Evolutionary conservation across 35 echinoderm and acorn worm species (phyloP).

Genomic region (Apostichopus californicus): DNA sequence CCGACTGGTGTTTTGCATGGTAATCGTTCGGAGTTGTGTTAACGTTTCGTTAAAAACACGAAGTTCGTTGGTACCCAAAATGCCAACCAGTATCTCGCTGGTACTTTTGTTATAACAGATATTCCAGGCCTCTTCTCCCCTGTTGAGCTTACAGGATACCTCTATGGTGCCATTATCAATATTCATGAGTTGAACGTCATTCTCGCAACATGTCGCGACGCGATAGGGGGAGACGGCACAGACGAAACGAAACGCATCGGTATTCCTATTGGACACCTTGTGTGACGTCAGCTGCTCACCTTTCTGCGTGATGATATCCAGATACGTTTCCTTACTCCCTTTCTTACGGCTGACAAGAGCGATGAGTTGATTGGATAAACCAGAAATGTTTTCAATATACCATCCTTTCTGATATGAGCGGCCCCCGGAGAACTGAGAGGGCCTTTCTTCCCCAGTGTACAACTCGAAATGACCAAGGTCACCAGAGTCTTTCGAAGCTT

Average conservation of each 20-base stretch:
- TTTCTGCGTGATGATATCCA: constrained; percentile 12
- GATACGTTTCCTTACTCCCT: constrained; percentile 2
- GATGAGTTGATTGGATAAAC: constrained; percentile 2
- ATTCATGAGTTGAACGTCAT: constrained; percentile 16
- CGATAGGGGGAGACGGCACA: not conserved
- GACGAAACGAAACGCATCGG: constrained; percentile 22
- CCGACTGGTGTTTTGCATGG: not conserved
- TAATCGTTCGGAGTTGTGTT: not conserved
- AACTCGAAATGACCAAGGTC: not conserved
- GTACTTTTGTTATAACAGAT: constrained; percentile 12
- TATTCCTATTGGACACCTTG: not conserved
- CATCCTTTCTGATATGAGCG: constrained; percentile 29
- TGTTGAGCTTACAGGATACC: not conserved
- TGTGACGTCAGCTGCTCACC: constrained; percentile 12
- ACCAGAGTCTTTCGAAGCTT: not conserved
- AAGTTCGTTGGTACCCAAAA: constrained; percentile 38
- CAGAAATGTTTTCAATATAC: constrained; percentile 20
- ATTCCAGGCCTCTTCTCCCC: constrained; percentile 36
- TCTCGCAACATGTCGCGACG: constrained; percentile 15
- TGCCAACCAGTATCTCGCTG: constrained; percentile 10
- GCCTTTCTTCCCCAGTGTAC: not conserved
- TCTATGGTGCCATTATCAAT: constrained; percentile 22
- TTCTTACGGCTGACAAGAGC: constrained; percentile 11
- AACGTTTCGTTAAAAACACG: constrained; percentile 1
- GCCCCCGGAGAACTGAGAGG: not conserved